phyloP scores from a whole-genome alignment of 2,888 invertebrate genomes.

The Pherbina coryleti region DNA sequence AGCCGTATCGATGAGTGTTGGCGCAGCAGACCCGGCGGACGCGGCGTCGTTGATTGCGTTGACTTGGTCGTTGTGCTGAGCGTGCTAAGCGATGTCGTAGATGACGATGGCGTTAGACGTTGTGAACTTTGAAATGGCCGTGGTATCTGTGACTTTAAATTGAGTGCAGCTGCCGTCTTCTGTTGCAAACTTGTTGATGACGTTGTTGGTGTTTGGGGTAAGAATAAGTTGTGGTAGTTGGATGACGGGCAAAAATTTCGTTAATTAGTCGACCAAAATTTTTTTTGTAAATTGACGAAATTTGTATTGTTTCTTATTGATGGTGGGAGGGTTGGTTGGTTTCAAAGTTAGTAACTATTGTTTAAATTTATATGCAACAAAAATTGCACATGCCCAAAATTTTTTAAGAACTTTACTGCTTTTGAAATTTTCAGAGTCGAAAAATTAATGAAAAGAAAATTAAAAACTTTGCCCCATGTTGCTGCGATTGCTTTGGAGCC shows the following conservation, averaged over 20 bases:
- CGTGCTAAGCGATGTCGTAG: slow-evolving; percentile 51
- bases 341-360: slow-evolving; percentile 9
- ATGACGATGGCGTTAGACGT: slow-evolving; percentile 56
- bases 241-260: slow-evolving; percentile 7
- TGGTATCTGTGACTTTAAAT: slow-evolving; percentile 42
- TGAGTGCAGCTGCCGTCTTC: slow-evolving; percentile 36
- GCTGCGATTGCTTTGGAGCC: slow-evolving; percentile 34
- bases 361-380: slow-evolving; percentile 41
- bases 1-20: slow-evolving; percentile 55
- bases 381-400: slow-evolving; percentile 40
- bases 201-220: slow-evolving; percentile 1
- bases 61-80: slow-evolving; percentile 1
- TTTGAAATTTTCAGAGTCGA: slow-evolving; percentile 45
- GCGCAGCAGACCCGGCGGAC: slow-evolving; percentile 47
- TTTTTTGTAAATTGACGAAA: slow-evolving; percentile 6
- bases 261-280: slow-evolving; percentile 5
- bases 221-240: neutral
- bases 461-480: slow-evolving; percentile 38
- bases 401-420: slow-evolving; percentile 38
- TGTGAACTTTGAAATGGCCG: slow-evolving; percentile 34
- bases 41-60: neutral
- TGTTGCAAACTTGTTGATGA: slow-evolving; percentile 43
- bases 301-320: neutral
- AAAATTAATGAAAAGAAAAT: slow-evolving; percentile 43
- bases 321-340: neutral